Conservation (phyloP, 2,888 invertebrate genomes). For the Alcis repandata region DNA sequence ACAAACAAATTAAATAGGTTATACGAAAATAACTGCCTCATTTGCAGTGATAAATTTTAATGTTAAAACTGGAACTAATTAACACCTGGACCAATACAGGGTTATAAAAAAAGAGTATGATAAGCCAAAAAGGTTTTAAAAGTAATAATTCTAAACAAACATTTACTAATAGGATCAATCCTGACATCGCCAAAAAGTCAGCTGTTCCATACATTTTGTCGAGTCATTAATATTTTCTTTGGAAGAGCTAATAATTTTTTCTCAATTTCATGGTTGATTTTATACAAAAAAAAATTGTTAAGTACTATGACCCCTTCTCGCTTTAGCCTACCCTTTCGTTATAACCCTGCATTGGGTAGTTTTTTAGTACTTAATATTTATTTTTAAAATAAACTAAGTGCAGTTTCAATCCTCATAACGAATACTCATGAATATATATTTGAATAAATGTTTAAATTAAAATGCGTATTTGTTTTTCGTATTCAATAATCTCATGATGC, state of each 20-base stretch:
- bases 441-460: constrained; percentile 21
- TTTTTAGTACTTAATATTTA: not conserved
- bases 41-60: not conserved
- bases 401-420: constrained; percentile 1
- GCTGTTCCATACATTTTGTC: too few species aligned
- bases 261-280: too few species aligned
- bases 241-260: too few species aligned
- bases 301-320: too few species aligned
- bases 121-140: too few species aligned
- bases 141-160: too few species aligned
- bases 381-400: constrained; percentile 4
- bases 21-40: constrained; percentile 6
- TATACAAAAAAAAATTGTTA: too few species aligned
- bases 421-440: not conserved
- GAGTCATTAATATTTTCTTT: too few species aligned
- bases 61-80: not conserved
- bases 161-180: too few species aligned
- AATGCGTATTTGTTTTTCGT: constrained; percentile 7
- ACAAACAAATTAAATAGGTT: constrained; percentile 11
- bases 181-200: too few species aligned
- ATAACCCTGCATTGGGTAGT: not conserved
- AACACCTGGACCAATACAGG: not conserved
- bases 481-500: constrained; percentile 8
- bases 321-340: too few species aligned
- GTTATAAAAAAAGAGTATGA: too few species aligned